Evolutionary conservation across 2,797 vertebrate species (phyloP).

Genomic region (Myoxocephalus aenaeus): DNA sequence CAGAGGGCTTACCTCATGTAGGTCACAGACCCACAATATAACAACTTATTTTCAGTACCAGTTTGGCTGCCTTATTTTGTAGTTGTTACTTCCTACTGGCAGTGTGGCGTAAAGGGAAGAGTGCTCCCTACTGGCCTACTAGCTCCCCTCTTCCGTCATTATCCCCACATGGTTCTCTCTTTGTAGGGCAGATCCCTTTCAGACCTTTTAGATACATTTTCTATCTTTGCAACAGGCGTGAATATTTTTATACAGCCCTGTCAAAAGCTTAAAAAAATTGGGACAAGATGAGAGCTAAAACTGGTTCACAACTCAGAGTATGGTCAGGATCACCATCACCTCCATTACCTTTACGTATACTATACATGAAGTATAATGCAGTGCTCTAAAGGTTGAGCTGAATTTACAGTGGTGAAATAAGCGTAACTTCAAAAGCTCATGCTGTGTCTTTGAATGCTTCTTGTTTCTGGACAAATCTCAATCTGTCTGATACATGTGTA

Average conservation of each 20-base stretch:
- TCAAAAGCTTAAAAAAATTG: slow-evolving; percentile 35
- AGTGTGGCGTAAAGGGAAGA: slow-evolving; percentile 72
- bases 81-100: slow-evolving; percentile 18
- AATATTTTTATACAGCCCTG: slow-evolving; percentile 44
- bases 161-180: slow-evolving; percentile 55
- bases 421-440: background rate
- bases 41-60: slow-evolving; percentile 22
- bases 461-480: slow-evolving; percentile 27
- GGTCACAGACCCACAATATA: slow-evolving; percentile 42
- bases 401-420: slow-evolving; percentile 1
- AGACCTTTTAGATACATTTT: slow-evolving; percentile 54
- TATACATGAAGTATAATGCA: slow-evolving; percentile 3
- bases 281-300: slow-evolving; percentile 17
- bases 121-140: slow-evolving; percentile 76
- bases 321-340: slow-evolving; percentile 18
- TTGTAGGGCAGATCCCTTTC: slow-evolving; percentile 40
- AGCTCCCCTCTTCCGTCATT: slow-evolving; percentile 51
- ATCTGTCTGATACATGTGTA: slow-evolving; percentile 47
- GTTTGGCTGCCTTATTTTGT: slow-evolving; percentile 36
- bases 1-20: slow-evolving; percentile 37
- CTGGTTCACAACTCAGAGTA: slow-evolving; percentile 3
- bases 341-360: background rate
- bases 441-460: background rate
- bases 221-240: slow-evolving; percentile 39
- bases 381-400: background rate